Base-by-base conservation (phyloP, 2,797 vertebrate species). In the Pantherophis alleghaniensis region DNA sequence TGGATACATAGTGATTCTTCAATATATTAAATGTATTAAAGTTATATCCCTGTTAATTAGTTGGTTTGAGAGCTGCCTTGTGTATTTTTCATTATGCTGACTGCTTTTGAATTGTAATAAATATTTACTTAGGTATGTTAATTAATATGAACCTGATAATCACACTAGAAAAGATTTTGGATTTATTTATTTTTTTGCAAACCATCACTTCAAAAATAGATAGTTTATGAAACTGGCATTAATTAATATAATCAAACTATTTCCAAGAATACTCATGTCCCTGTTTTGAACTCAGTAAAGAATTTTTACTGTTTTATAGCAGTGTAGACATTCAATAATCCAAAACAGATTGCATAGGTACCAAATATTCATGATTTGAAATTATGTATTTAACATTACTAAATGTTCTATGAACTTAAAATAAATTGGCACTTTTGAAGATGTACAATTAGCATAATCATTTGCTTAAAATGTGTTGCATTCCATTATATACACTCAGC, bases 101-200 rank as follows among this genome's bases (percentile, higher is more conserved):
- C 69, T 37, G 16, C 16, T 74, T 16, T 74, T 74, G 69, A 6
- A 16, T 74, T 37, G n/a, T 37, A 74, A 74, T 74, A 20, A 69
- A 37, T 74, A 37, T 37, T 0, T 42, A 42, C 42, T 74, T 37
- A 37, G 7, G 32, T 32, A 37, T 37, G 92, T 92, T 95, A 93
- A 95, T 95, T 96, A 88, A 96, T 89, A 59, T 26, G 7, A 66
- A 59, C 93, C 86, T 59, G 61, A 37, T 83, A 92, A 91, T 93
- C 63, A 92, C 92, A 92, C 91, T 83, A 92, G 91, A 94, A 91
- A 92, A 66, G 11, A 12, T 28, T 37, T 37, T 37, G 69, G 32
- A 87, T 4, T 87, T 42, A 42, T 42, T 47, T 47, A 0, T 87
- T 0, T 51, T 51, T 51, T 51, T 7, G 47, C 47, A 51, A 51